Evolutionary conservation across 2,797 vertebrate species (phyloP), one percentile per base, ranked within the genome.

Genomic region (Typhlichthys subterraneus): DNA sequence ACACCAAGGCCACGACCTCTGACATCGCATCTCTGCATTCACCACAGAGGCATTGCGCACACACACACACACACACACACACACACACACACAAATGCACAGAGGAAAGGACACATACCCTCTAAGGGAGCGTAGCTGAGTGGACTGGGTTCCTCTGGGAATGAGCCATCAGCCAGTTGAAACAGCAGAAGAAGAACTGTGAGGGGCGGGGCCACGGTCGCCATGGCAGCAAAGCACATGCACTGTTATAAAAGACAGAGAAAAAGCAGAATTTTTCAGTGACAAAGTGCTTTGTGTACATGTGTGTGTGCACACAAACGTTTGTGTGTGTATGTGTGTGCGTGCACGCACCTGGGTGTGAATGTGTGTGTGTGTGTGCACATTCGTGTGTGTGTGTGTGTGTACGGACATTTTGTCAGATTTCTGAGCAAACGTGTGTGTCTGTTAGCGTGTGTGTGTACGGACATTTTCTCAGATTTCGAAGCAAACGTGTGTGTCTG

Each of bases 121-220:
- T 97, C 95, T 57, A 91, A 63, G 29, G 95, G 93, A 81, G 95
- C 94, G 71, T 94, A 93, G 62, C 91, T 93, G 70, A 98, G 94
- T 59, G 96, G 96, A 33, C 92, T 94, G 1, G 94, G 93, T 76
- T 99, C 96, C 85, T 98, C 96, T 4, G 96, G 96, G 90, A 98
- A 98, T 52, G 94, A 90, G 76, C 93, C 91, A 10, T 86, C 87
- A 63, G 88, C 91, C 61, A 85, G 84, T 85, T 91, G 89, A 83
- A 90, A 82, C 81, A 91, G 90, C 83, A 94, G 83, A 57, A 95
- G 88, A 78, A 96, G 90, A 85, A 94, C 88, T 75, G 92, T 58
- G 80, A 95, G 81, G 76, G 93, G 85, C 64, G 87, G 76, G 63
- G 91, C 76, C 73, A 88, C 45, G 61, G 88, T 93, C 62, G 84